Conservation (phyloP, 2,888 invertebrate genomes). For the Spicauda simplicius region DNA sequence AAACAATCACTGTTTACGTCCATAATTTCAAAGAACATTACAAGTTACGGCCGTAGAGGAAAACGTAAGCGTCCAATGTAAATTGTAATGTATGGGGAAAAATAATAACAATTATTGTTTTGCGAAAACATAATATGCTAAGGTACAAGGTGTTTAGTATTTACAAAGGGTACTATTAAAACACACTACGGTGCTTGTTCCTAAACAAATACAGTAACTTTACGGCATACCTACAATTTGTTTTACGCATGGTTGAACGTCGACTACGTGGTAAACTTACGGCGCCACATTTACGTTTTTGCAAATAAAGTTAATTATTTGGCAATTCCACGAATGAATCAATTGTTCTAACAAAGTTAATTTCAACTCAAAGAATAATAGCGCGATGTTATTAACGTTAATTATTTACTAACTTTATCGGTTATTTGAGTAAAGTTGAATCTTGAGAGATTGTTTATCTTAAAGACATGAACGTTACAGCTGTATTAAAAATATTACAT, state of each 20-base stretch:
- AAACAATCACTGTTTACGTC: too few species aligned
- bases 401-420: background rate
- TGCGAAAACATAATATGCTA: too few species aligned
- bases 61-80: too few species aligned
- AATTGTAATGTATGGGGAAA: too few species aligned
- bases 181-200: background rate
- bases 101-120: too few species aligned
- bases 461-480: background rate
- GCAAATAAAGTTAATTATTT: background rate
- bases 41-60: too few species aligned
- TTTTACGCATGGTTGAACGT: background rate
- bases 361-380: background rate
- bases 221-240: background rate
- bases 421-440: background rate
- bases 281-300: background rate
- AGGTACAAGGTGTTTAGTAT: too few species aligned
- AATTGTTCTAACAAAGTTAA: background rate
- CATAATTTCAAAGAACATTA: too few species aligned
- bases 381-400: background rate
- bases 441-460: background rate
- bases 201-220: background rate
- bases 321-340: background rate
- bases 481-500: background rate
- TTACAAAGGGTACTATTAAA: too few species aligned
- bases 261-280: background rate